Evolutionary conservation across 2,888 invertebrate genomes (phyloP), one percentile per base, ranked within the genome.

Genomic region (Tubulanus polymorphus): DNA sequence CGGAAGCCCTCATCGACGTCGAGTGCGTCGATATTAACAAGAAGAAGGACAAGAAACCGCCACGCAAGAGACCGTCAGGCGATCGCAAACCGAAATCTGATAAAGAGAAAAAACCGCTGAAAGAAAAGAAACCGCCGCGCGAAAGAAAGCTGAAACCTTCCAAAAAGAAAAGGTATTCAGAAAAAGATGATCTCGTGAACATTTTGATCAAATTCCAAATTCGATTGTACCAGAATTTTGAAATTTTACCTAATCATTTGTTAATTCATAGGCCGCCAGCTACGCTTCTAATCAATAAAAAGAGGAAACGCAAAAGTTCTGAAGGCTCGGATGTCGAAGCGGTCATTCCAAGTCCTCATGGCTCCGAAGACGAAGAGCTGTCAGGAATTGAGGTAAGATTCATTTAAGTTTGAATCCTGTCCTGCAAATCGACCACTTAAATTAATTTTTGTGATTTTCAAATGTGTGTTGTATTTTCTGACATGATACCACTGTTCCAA

Each of bases 281-380:
- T 12, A 72, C 75, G 10, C 67, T 78, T 50, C 58, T 76, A 48
- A 70, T 71, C 51, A 72, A 62, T 54, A 71, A 69, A 55, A 75
- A 74, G 57, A 67, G 69, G 51, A 70, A 60, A n/a, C n/a, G n/a
- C 51, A 58, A 55, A 30, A 46, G 37, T n/a, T 37, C 63, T 29
- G 50, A 59, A 18, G 50, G 53, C 6, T 64, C 75, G 1, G 72
- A 72, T 50, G 72, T 67, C 2, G n/a, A n/a, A n/a, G n/a, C n/a
- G n/a, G n/a, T n/a, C n/a, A n/a, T n/a, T n/a, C n/a, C n/a, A n/a
- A n/a, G n/a, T n/a, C n/a, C n/a, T n/a, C n/a, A n/a, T n/a, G n/a
- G n/a, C n/a, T n/a, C n/a, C n/a, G n/a, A n/a, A n/a, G n/a, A n/a
- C n/a, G n/a, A n/a, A n/a, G n/a, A n/a, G n/a, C n/a, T n/a, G n/a